Percentiles rank a stretch among this genome's conserved stretches.
Evolutionary conservation across 2,888 invertebrate genomes (phyloP).

Genomic region (Amphiduros pacificus): DNA sequence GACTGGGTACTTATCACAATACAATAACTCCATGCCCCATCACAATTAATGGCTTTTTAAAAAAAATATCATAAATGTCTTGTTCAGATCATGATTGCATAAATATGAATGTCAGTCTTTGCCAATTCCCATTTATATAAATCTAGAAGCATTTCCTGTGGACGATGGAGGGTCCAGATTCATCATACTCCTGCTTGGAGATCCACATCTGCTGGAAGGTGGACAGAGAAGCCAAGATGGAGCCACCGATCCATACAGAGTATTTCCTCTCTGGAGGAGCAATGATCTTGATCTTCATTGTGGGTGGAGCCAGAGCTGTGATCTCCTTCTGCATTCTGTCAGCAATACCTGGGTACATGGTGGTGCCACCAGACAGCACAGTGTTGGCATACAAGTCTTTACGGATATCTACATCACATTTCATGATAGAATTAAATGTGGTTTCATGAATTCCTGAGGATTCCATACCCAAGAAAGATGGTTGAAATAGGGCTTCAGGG

Average conservation of each 20-base stretch:
- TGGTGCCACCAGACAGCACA: constrained; percentile 87
- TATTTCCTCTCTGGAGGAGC: constrained; percentile 52
- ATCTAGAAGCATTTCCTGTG: constrained; percentile 94
- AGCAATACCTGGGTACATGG: constrained; percentile 96
- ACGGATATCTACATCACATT: constrained; percentile 54
- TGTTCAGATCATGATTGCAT: neutral
- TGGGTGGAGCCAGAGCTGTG: constrained; percentile 73
- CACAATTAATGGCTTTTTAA: too few species aligned
- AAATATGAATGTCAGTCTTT: neutral
- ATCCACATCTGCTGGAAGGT: constrained; percentile 95
- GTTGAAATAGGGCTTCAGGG: constrained; percentile 53
- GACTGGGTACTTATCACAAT: too few species aligned
- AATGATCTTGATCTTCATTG: constrained; percentile 66
- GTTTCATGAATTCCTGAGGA: constrained; percentile 50
- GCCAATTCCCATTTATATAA: neutral
- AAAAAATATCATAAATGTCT: neutral
- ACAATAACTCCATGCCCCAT: too few species aligned
- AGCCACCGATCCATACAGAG: constrained; percentile 95
- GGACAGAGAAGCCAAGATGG: constrained; percentile 88
- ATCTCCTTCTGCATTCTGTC: constrained; percentile 98
- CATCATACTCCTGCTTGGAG: constrained; percentile 95
- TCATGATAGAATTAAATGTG: constrained; percentile 54
- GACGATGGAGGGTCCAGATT: constrained; percentile 91
- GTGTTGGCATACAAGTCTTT: constrained; percentile 60
- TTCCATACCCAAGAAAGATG: constrained; percentile 53